Conservation (phyloP, 2,113 vertebrate species). For the Cheilinus undulatus region DNA sequence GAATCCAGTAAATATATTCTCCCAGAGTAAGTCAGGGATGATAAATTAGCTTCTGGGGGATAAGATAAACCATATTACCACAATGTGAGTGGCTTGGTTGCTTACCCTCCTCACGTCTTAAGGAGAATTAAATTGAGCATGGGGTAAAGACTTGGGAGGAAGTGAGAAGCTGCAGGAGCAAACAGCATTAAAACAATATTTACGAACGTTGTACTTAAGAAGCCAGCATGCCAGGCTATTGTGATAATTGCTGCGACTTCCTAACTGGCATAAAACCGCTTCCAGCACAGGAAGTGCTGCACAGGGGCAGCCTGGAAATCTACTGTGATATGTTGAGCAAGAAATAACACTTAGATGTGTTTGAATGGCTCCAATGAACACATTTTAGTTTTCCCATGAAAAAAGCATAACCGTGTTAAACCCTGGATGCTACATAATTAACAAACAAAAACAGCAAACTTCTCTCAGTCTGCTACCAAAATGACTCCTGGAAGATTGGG, state of each 20-base stretch:
- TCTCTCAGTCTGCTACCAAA: constrained; percentile 64
- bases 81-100: constrained; percentile 45
- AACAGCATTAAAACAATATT: constrained; percentile 75
- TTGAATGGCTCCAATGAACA: constrained; percentile 65
- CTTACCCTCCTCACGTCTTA: constrained; percentile 37
- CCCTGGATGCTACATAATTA: constrained; percentile 75
- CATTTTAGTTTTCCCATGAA: constrained; percentile 59
- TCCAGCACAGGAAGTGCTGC: constrained; percentile 56
- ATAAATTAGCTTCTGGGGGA: constrained; percentile 71
- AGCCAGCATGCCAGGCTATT: constrained; percentile 72
- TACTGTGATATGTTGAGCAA: constrained; percentile 67
- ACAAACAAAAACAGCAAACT: constrained; percentile 64
- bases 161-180: constrained; percentile 54
- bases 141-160: constrained; percentile 38
- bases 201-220: constrained; percentile 64
- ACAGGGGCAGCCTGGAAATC: constrained; percentile 50
- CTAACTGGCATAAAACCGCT: constrained; percentile 65
- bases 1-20: constrained; percentile 61
- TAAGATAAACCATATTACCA: constrained; percentile 68
- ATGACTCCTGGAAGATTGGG: constrained; percentile 68
- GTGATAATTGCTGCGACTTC: constrained; percentile 73
- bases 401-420: constrained; percentile 55
- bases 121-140: constrained; percentile 60
- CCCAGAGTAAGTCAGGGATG: constrained; percentile 56
- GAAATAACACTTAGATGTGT: constrained; percentile 71